These are phyloP conservation scores for Chaenodraco wilsoni DNA, from an alignment of 2,797 vertebrate species.

Conservation along the genomic window DNA sequence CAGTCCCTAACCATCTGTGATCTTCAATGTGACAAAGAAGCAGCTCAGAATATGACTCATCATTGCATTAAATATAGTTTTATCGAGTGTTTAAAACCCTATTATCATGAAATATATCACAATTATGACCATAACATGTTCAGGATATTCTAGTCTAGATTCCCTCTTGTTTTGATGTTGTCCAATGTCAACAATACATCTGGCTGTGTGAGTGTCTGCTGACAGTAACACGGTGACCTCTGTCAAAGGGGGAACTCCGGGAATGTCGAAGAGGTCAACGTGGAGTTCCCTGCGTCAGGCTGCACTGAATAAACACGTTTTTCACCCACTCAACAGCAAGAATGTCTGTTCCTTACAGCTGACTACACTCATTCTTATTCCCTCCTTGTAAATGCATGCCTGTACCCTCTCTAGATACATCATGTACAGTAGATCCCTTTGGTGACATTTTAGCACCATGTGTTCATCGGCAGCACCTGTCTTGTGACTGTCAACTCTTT, in stretches of 20 bases:
- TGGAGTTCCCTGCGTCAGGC: conserved; percentile 44
- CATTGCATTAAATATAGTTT: background rate
- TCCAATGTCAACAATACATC: conserved; percentile 15
- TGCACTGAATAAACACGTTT: conserved; percentile 56
- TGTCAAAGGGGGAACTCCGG: conserved; percentile 47
- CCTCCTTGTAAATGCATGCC: conserved; percentile 4
- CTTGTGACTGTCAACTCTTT: conserved; percentile 16
- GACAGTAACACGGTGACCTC: conserved; percentile 24
- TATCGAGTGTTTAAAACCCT: background rate
- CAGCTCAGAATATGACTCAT: conserved; percentile 1
- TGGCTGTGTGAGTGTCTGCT: conserved; percentile 25
- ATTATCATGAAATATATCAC: background rate
- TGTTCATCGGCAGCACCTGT: conserved; percentile 46
- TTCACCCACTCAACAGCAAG: conserved; percentile 38
- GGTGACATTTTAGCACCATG: conserved; percentile 43
- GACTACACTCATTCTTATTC: conserved; percentile 24
- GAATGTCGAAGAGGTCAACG: conserved; percentile 60
- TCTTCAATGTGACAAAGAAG: background rate
- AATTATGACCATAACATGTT: background rate
- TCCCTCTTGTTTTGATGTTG: conserved; percentile 11
- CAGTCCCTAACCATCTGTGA: conserved; percentile 34
- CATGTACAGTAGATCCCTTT: conserved; percentile 44
- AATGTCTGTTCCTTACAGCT: conserved; percentile 35
- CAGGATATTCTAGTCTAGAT: conserved; percentile 7
- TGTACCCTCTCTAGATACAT: conserved; percentile 44